Conservation (phyloP, 2,888 invertebrate species). For the Trissolcus japonicus region DNA sequence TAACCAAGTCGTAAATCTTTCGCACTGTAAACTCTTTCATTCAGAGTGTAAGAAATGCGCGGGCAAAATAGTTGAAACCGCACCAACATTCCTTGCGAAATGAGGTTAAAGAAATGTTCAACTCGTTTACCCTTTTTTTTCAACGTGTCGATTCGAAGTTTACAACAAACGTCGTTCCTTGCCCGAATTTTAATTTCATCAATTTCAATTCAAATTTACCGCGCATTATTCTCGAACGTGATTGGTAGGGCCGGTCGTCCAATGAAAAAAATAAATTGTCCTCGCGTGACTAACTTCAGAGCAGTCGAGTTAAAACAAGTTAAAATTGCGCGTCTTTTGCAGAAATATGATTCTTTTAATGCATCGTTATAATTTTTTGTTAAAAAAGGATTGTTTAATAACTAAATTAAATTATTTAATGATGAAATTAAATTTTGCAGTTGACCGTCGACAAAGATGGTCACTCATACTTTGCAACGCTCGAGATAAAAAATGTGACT, state of each 20-base stretch:
- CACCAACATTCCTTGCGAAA: constrained; percentile 30
- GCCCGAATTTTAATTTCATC: not conserved
- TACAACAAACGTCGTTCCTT: not conserved
- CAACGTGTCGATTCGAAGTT: no score
- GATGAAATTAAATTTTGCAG: constrained; percentile 77
- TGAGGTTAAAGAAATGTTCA: constrained; percentile 19
- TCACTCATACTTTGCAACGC: constrained; percentile 93
- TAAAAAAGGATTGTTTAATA: no score
- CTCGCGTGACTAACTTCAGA: no score
- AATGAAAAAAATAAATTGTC: no score
- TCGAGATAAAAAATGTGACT: constrained; percentile 95
- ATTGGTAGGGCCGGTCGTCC: no score
- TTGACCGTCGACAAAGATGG: constrained; percentile 92
- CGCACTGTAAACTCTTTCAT: constrained; percentile 37
- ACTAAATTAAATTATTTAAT: no score
- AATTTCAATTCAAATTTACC: not conserved
- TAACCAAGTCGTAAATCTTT: constrained; percentile 33
- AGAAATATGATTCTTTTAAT: not conserved
- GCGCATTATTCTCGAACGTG: no score
- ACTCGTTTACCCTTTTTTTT: not conserved
- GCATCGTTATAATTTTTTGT: not conserved
- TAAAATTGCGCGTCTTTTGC: no score
- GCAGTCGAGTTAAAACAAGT: no score
- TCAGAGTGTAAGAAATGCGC: constrained; percentile 37
- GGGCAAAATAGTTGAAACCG: constrained; percentile 36